Evolutionary conservation across 2,797 vertebrate species (phyloP), one percentile per base, ranked within the genome.

Genomic region (Lates japonicus): DNA sequence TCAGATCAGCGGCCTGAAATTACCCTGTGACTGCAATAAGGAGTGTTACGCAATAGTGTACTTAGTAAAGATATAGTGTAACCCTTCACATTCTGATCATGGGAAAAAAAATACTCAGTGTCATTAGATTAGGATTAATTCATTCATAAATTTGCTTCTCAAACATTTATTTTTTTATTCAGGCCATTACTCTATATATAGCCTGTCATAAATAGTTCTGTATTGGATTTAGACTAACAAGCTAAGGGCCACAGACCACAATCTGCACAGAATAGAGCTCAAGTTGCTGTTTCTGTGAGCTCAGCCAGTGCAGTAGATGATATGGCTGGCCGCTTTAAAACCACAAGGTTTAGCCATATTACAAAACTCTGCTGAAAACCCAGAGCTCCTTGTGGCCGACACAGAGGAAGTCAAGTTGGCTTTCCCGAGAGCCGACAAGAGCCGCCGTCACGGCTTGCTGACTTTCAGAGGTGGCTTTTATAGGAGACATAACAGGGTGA

Each of bases 281-380:
- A 54, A 67, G 51, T 83, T 68, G 64, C 59, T 51, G 37, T 78
- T 73, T 31, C 16, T 76, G 48, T 61, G 29, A 85, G 69, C 68
- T 74, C 20, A 74, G 81, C 74, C 79, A 88, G 66, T 37, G 63
- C 83, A 51, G 70, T 20, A 73, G 75, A 83, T 82, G 82, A 73
- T 82, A 76, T 35, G 16, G 60, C 65, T 3, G n/a, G 49, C 66
- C 67, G 17, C 19, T 78, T 64, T 8, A 80, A 87, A 90, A 87
- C 83, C 85, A 63, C 82, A 87, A 49, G 39, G 70, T 79, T 81
- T 41, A 78, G 74, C 70, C 63, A 55, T 78, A 44, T 63, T 73
- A 73, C 33, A 80, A 83, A 78, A 78, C 74, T 68, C 20, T 1
- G n/a, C 63, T 78, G 68, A 71, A 78, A 85, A 71, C 59, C 63